Evolutionary conservation across 30 jellyfish, hydroid and myxozoan genomes (phyloP).

Genomic region (Nemopilema nomurai): DNA sequence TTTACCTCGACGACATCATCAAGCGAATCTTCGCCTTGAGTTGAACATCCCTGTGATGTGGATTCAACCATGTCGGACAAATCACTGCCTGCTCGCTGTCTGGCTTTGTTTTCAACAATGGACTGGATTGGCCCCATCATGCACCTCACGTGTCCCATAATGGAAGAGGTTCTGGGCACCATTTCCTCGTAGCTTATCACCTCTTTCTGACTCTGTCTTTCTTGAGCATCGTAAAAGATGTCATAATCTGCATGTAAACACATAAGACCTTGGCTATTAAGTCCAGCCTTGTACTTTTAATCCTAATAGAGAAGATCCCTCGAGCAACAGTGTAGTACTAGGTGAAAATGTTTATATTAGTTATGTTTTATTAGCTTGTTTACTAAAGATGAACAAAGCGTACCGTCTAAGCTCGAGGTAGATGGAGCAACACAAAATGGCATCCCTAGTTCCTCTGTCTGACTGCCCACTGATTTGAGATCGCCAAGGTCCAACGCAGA

Average conservation of each 20-base stretch:
- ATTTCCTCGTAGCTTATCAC: neutral
- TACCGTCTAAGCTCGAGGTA: neutral
- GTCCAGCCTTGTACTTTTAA: neutral
- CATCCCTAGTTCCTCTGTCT: neutral
- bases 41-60: neutral
- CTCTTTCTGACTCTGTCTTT: neutral
- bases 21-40: neutral
- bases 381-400: neutral
- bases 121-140: neutral
- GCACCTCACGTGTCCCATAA: neutral
- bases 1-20: neutral
- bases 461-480: neutral
- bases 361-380: too few relatives aligned
- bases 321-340: neutral
- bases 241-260: too few relatives aligned
- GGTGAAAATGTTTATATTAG: too few relatives aligned
- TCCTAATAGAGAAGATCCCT: neutral
- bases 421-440: neutral
- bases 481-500: neutral
- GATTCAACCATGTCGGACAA: neutral
- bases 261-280: neutral
- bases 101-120: neutral
- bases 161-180: neutral
- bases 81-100: too few relatives aligned
- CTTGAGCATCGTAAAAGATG: neutral